phyloP scores from a whole-genome alignment of 2,888 invertebrate species.

The Crocallis elinguaria region DNA sequence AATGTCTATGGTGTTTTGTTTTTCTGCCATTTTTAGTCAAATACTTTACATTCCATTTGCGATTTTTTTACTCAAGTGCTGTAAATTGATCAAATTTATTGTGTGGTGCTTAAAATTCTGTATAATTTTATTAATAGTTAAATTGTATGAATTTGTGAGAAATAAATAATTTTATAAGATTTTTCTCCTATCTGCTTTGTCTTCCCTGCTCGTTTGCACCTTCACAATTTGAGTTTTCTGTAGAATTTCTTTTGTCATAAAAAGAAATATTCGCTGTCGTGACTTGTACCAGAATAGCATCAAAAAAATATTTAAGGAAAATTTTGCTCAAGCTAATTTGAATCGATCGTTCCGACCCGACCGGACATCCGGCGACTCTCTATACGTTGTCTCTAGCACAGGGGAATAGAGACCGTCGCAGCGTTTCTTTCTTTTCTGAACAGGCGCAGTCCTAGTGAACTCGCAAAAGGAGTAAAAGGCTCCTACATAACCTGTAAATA shows the following conservation, averaged over 20 bases:
- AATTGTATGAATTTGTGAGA: slow-evolving; percentile 38
- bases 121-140: slow-evolving; percentile 47
- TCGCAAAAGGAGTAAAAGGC: slow-evolving; percentile 85
- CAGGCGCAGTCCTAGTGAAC: slow-evolving; percentile 84
- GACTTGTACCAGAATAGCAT: slow-evolving; percentile 18
- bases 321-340: slow-evolving; percentile 48
- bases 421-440: slow-evolving; percentile 84
- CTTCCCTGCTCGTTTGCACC: slow-evolving; percentile 35
- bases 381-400: slow-evolving; percentile 81
- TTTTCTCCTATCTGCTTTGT: slow-evolving; percentile 36
- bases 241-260: slow-evolving; percentile 37
- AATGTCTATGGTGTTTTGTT: slow-evolving; percentile 74
- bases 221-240: slow-evolving; percentile 35
- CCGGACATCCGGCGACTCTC: slow-evolving; percentile 82
- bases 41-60: slow-evolving; percentile 74
- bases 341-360: slow-evolving; percentile 56
- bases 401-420: slow-evolving; percentile 79
- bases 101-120: slow-evolving; percentile 69
- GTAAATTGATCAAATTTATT: slow-evolving; percentile 73
- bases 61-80: slow-evolving; percentile 62
- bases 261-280: slow-evolving; percentile 25
- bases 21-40: slow-evolving; percentile 80
- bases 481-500: slow-evolving; percentile 85
- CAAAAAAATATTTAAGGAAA: slow-evolving; percentile 21
- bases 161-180: slow-evolving; percentile 34